Evolutionary conservation across 2,113 vertebrate genomes (phyloP).

Genomic region (Pterocles burchelli): DNA sequence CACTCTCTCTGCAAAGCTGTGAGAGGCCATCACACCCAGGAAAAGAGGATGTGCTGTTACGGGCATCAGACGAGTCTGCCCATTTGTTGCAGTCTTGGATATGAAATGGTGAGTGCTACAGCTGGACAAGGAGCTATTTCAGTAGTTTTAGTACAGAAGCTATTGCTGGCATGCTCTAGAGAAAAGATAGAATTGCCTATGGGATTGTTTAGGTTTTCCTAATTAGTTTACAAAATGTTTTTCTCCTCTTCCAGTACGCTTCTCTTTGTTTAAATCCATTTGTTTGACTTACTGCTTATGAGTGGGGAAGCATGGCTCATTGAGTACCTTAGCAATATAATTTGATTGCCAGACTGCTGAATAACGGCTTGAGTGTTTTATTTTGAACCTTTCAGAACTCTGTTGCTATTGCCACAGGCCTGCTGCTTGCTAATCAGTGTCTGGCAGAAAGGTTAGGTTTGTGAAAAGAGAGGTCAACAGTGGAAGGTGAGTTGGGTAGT

Average conservation of each 20-base stretch:
- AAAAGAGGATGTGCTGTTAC: background rate
- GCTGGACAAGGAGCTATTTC: background rate
- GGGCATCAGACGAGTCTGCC: background rate
- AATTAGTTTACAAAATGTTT: slow-evolving; percentile 36
- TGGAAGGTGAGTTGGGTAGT: background rate
- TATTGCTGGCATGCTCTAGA: background rate
- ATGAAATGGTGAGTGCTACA: background rate
- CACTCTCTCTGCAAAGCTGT: background rate
- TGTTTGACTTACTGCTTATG: background rate
- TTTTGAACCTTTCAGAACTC: slow-evolving; percentile 9
- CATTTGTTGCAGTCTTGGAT: background rate
- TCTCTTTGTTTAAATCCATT: slow-evolving; percentile 9
- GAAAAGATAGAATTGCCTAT: background rate
- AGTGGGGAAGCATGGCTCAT: background rate
- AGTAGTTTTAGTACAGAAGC: background rate
- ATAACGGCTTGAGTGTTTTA: background rate
- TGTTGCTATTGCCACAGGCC: background rate
- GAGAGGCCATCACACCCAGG: background rate
- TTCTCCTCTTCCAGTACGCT: background rate
- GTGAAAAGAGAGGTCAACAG: background rate
- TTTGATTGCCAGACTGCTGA: background rate
- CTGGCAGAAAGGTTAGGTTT: background rate
- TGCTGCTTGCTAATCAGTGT: background rate
- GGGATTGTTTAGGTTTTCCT: slow-evolving; percentile 16
- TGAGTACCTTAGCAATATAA: background rate